A percentile compares a stretch with the other conserved stretches of the same genome.
Evolutionary conservation across 2,797 vertebrate genomes (phyloP).

Genomic region (Atherinosoma microstoma): DNA sequence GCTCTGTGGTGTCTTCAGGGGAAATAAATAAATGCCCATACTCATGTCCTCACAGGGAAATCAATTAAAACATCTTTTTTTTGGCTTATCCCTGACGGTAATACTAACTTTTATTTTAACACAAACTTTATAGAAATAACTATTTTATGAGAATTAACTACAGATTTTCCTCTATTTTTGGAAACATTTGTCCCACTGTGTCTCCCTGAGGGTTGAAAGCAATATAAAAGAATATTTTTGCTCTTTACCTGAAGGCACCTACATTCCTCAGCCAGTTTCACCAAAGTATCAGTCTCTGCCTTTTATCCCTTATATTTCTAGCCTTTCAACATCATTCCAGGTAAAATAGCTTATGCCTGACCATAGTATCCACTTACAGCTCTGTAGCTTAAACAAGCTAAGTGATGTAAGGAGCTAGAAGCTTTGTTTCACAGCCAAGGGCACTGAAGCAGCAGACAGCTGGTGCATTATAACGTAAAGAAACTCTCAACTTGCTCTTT

Average conservation of each 20-base stretch:
- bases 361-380: background rate
- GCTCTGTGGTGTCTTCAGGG: background rate
- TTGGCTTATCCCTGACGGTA: background rate
- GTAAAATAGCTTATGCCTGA: slow-evolving; percentile 5
- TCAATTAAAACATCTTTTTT: background rate
- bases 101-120: background rate
- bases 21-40: background rate
- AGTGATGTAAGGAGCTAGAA: slow-evolving; percentile 20
- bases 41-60: background rate
- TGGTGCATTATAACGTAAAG: slow-evolving; percentile 46
- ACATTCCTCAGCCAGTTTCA: slow-evolving; percentile 11
- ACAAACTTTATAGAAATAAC: background rate
- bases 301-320: slow-evolving; percentile 9
- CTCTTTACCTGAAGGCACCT: slow-evolving; percentile 1
- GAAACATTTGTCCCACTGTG: background rate
- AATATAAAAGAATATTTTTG: background rate
- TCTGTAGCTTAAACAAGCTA: slow-evolving; percentile 26
- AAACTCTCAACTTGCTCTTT: slow-evolving; percentile 51
- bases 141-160: background rate
- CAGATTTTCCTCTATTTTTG: background rate
- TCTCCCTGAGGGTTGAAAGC: slow-evolving; percentile 6
- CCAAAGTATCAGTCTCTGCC: slow-evolving; percentile 11
- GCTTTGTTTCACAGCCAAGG: slow-evolving; percentile 48
- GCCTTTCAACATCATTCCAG: slow-evolving; percentile 1
- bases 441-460: slow-evolving; percentile 47